Base-by-base conservation (phyloP, 1,140 invertebrate species). In the Papilio xuthus region DNA sequence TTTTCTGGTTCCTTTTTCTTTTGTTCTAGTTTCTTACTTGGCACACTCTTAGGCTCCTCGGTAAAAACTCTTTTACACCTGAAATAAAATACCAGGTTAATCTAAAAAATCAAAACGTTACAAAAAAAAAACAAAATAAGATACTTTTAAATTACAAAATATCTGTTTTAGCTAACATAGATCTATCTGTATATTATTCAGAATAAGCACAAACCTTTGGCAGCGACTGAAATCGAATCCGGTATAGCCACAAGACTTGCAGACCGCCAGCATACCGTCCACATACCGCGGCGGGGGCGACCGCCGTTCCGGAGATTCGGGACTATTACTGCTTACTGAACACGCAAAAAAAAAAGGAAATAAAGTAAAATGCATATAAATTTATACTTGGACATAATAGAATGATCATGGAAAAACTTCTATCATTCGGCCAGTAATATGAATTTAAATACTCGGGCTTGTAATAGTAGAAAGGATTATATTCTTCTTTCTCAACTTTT, bases 221-320 rank as follows among this genome's bases (percentile, higher is more conserved):
- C 97, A 97, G 69, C 94, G 95, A 85, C 95, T 96, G 87, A 97
- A 97, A 88, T 97, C 96, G 83, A 94, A 94, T 18, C 96, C 96
- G 67, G 95, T 95, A 82, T 96, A 96, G 26, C 97, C 97, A 85
- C 97, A 97, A 78, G 94, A 93, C 74, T 95, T 95, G 90, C 97
- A 97, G 1, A 97, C 94, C 23, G 96, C 96, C 71, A 96, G 90
- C 89, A 95, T 96, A 53, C 96, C 96, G 23, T 96, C 94, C 23
- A 97, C 94, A 78, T 94, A 94, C 81, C 95, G 96, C 18, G 96
- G 95, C 8, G 90, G 93, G 6, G 91, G 94, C 15, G 90, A 88
- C n/a, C 90, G 85, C 9, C 86, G 83, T 9, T 88, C 87, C 2
- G 91, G 91, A 83, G 92, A 92, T 81, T 90, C 90, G 8, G 90